Percentiles rank a stretch among this genome's conserved stretches.
Conservation (phyloP, 1,140 invertebrate species). For the Thaumatotibia leucotreta region DNA sequence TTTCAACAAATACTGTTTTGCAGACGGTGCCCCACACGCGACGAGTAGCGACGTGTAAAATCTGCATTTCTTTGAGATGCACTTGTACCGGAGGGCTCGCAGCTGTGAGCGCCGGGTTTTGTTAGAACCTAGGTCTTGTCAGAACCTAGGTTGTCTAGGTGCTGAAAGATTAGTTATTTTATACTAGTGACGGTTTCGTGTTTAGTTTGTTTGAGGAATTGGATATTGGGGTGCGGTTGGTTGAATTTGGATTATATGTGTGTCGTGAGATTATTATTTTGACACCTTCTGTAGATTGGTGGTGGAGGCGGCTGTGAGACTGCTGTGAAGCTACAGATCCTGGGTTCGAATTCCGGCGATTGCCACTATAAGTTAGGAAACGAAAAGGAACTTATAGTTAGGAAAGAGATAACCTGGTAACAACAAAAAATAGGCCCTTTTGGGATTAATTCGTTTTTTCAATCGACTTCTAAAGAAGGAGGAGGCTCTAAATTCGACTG, state of each 20-base stretch:
- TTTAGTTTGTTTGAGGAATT: background rate
- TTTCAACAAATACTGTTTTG: slow-evolving; percentile 16
- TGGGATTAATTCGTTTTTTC: too few relatives aligned
- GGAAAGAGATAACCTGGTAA: too few relatives aligned
- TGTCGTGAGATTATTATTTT: too few relatives aligned
- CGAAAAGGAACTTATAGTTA: too few relatives aligned
- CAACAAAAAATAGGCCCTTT: too few relatives aligned
- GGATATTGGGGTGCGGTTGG: background rate
- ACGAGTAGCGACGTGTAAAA: slow-evolving; percentile 75
- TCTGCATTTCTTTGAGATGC: slow-evolving; percentile 76
- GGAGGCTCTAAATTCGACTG: too few relatives aligned
- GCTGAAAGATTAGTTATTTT: slow-evolving; percentile 29
- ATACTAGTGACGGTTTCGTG: background rate
- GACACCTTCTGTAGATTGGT: too few relatives aligned
- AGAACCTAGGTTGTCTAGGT: slow-evolving; percentile 42
- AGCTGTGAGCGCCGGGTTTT: slow-evolving; percentile 68
- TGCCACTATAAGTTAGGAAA: too few relatives aligned
- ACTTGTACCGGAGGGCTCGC: slow-evolving; percentile 66
- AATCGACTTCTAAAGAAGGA: too few relatives aligned
- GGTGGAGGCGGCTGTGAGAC: too few relatives aligned
- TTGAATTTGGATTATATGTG: background rate
- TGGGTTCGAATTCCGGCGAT: too few relatives aligned
- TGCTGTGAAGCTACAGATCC: too few relatives aligned
- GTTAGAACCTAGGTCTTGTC: slow-evolving; percentile 35
- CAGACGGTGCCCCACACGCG: slow-evolving; percentile 54